Evolutionary conservation across 2,888 invertebrate genomes (phyloP), one percentile per base, ranked within the genome.

Genomic region (Agonopterix alstromeriana): DNA sequence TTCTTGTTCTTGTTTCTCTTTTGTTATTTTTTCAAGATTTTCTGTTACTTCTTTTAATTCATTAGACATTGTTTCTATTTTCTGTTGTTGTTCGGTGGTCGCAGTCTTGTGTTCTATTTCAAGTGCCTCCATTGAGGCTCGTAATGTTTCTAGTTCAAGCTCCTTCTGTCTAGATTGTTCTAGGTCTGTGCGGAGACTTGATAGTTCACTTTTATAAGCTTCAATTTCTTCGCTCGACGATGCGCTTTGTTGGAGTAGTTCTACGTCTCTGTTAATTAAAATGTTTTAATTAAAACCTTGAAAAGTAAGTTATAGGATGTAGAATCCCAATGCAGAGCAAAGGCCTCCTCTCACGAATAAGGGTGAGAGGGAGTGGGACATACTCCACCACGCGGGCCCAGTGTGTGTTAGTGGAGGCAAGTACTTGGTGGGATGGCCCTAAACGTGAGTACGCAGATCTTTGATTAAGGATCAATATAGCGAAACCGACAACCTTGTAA

Each of bases 91-190:
- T 58, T 87, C 86, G 9, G 77, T 74, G 35, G 73, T 72, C 8
- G 77, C 75, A 1, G 87, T 82, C 61, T 77, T 80, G 48, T 87
- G 81, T 67, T 87, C 86, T 57, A 86, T 85, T 71, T 76, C 85
- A 67, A 81, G 67, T 11, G 74, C 78, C 67, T 82, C 85, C 75
- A 82, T 81, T 7, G 73, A 77, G 42, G 80, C 82, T 59, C 79
- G 78, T 42, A 91, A 58, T 40, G 84, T 78, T 60, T 82, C 78
- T 58, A 89, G 65, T 58, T 79, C 89, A 8, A 78, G 73, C 60
- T 91, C 91, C 54, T 91, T 84, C 58, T 91, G 91, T 56, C 91
- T 90, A 1, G 91, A 77, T 45, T 86, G 83, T 65, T 90, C 87
- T 35, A 88, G 58, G 50, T 88, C 87, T 36, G 62, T 61, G n/a